Base-by-base conservation (phyloP, 2,888 invertebrate species). In the Exocentrus adspersus region DNA sequence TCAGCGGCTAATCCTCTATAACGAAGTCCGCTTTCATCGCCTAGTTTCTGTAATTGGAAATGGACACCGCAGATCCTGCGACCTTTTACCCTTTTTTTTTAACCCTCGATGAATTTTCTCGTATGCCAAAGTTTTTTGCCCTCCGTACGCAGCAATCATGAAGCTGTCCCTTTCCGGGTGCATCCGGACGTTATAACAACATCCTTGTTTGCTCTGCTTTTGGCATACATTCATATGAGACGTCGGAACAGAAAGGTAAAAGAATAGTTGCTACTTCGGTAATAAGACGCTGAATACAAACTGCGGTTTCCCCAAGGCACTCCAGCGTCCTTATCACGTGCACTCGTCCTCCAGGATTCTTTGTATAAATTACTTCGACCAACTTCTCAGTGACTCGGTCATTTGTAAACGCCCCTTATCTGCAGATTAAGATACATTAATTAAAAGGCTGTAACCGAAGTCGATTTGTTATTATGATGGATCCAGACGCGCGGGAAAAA, bases 291-390 rank as follows among this genome's bases (percentile, higher is more conserved):
- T n/a, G 60, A 53, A 60, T 21, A 41, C 6, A 41, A 24, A n/a
- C n/a, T n/a, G 24, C 41, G 60, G 60, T 7, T 17, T 9, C 6
- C 24, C 54, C 46, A 12, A 7, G n/a, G 20, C 46, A 17, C 24
- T 32, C 12, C 16, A 20, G 21, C 17, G 46, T n/a, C 37, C 53
- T 54, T 54, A 61, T 54, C 61, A 21, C 43, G 54, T 14, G 43
- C 14, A 16, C 53, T 20, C 37, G 54, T 48, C 54, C 54, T 48
- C 19, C 21, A 41, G 21, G 54, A 53, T 61, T 61, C 61, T 61
- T 54, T 46, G 54, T 61, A 61, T 61, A 61, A 61, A 61, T 54
- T 53, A 54, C 61, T 61, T 54, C 28, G 21, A 5, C 24, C 16
- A 54, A 54, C 37, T 61, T 61, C 61, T 54, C 54, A 45, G 17